Percentiles rank a stretch among this genome's conserved stretches.
Evolutionary conservation across 2,888 invertebrate species (phyloP).

Genomic region (Pristionchus exspectatus): DNA sequence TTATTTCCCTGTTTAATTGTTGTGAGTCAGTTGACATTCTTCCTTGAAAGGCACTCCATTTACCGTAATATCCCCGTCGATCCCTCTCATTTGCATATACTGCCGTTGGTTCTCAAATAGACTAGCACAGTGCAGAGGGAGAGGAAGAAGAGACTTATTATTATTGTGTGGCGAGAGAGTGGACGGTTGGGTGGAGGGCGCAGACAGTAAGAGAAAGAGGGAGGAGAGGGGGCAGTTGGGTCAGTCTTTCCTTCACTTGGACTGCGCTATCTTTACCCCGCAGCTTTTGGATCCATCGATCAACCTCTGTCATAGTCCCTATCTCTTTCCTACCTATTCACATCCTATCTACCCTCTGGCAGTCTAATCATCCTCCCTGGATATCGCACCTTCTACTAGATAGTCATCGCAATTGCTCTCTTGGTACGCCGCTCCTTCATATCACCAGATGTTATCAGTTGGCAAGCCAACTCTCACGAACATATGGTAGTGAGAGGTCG

Average conservation of each 20-base stretch:
- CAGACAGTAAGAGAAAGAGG: conserved; percentile 19
- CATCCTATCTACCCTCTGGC: not conserved
- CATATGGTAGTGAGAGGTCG: not conserved
- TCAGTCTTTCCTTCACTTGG: not conserved
- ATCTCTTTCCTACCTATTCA: not conserved
- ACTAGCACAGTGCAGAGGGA: conserved; percentile 3
- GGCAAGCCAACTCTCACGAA: not conserved
- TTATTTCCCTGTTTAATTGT: not conserved
- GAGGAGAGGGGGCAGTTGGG: not conserved
- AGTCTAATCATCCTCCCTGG: not conserved
- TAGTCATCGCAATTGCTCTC: not conserved
- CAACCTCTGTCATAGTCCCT: not conserved
- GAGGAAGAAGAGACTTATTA: conserved; percentile 2
- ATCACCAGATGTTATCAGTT: conserved; percentile 22
- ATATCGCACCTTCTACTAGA: not conserved
- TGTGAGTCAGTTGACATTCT: not conserved
- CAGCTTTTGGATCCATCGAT: not conserved
- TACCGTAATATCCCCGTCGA: not conserved
- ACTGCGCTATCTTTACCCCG: not conserved
- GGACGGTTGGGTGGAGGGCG: not conserved
- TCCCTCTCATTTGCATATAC: conserved; percentile 17
- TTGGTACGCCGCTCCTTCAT: not conserved
- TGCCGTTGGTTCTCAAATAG: not conserved
- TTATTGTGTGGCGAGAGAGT: not conserved
- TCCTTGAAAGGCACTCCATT: not conserved